A percentile compares a stretch with the other conserved stretches of the same genome.
Conservation (phyloP, 2,797 vertebrate genomes). For the Hypotaenidia okinawae region DNA sequence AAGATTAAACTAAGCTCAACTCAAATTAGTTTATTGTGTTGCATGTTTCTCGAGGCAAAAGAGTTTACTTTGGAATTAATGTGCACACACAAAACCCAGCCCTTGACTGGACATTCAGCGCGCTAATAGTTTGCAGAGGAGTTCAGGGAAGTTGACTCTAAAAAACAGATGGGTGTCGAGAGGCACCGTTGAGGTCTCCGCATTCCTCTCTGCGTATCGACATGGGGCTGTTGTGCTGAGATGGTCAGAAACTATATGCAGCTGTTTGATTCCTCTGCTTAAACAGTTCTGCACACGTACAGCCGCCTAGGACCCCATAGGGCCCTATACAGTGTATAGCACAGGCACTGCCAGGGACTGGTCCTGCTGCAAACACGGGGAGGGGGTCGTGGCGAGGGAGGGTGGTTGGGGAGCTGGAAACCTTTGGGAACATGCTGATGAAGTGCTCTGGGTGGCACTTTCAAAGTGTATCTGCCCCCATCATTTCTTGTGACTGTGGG, state of each 20-base stretch:
- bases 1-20: slow-evolving; percentile 70
- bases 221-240: slow-evolving; percentile 41
- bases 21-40: slow-evolving; percentile 74
- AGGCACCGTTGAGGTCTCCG: slow-evolving; percentile 59
- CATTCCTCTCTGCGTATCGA: neutral
- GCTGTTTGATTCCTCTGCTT: slow-evolving; percentile 36
- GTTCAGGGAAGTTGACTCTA: slow-evolving; percentile 57
- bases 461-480: rapidly evolving
- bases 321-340: rapidly evolving
- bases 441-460: neutral
- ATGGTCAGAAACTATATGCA: slow-evolving; percentile 53
- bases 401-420: neutral
- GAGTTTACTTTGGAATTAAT: slow-evolving; percentile 73
- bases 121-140: slow-evolving; percentile 69
- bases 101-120: slow-evolving; percentile 35
- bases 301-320: neutral
- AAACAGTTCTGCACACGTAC: neutral
- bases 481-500: neutral
- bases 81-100: slow-evolving; percentile 15
- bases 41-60: slow-evolving; percentile 68
- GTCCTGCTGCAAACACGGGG: rapidly evolving
- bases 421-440: rapidly evolving
- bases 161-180: slow-evolving; percentile 70
- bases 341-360: neutral
- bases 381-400: neutral